Conservation (phyloP, 2,888 invertebrate genomes). For the Eudasyphora cyanicolor region DNA sequence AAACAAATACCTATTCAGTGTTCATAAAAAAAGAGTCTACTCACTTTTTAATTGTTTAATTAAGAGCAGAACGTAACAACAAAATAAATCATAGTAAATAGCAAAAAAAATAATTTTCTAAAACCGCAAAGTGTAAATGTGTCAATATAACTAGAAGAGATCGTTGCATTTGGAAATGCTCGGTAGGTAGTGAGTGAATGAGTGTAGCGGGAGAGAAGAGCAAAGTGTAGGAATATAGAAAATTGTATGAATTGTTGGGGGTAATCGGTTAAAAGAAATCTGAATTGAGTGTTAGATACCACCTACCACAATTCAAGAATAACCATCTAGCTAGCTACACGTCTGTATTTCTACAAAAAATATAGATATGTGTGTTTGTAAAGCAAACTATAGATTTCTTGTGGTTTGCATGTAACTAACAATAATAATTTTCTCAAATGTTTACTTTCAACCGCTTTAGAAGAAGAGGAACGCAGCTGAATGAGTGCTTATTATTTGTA, state of each 20-base stretch:
- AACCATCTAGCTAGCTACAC: not conserved
- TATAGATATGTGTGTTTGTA: not conserved
- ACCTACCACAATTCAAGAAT: too few species aligned
- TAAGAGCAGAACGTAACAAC: constrained; percentile 29
- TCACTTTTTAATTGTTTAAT: constrained; percentile 39
- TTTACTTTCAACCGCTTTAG: not conserved
- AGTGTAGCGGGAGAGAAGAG: not conserved
- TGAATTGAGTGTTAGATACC: not conserved
- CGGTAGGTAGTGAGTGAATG: too few species aligned
- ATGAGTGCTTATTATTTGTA: constrained; percentile 34
- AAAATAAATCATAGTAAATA: constrained; percentile 18
- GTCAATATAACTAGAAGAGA: not conserved
- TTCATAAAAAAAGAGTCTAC: not conserved
- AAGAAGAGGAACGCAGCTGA: too few species aligned
- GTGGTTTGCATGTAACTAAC: not conserved
- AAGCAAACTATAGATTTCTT: constrained; percentile 18
- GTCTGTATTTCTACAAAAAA: not conserved
- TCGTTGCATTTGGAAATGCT: not conserved
- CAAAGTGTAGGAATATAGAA: not conserved
- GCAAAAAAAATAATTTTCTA: not conserved
- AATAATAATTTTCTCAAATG: not conserved
- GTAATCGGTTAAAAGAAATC: constrained; percentile 10
- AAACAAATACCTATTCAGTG: not conserved
- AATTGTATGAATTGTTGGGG: not conserved
- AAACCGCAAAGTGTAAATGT: constrained; percentile 9